These are phyloP conservation scores for Yponomeuta plumbellus DNA, from an alignment of 2,888 invertebrate species.

Conservation along the genomic window DNA sequence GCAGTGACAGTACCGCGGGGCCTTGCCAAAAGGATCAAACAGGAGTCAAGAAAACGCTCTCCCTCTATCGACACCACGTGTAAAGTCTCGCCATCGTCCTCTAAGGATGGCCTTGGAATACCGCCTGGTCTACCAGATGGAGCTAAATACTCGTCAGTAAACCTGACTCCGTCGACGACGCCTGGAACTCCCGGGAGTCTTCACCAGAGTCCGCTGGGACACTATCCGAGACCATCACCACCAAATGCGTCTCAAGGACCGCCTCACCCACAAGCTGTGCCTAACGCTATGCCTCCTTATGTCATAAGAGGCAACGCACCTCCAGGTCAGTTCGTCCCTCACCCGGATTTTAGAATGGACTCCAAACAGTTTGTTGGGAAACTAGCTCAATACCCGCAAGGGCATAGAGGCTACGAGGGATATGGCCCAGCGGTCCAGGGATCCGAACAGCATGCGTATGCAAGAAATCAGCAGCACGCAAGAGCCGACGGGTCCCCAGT, in stretches of 20 bases:
- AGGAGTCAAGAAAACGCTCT: slow-evolving; percentile 76
- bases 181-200: slow-evolving; percentile 79
- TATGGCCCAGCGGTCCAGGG: slow-evolving; percentile 52
- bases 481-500: slow-evolving; percentile 57
- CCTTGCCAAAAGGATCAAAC: slow-evolving; percentile 71
- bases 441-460: slow-evolving; percentile 64
- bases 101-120: slow-evolving; percentile 68
- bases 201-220: slow-evolving; percentile 79
- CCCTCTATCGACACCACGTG: slow-evolving; percentile 70
- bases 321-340: slow-evolving; percentile 65
- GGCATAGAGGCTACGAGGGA: slow-evolving; percentile 57
- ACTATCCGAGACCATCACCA: slow-evolving; percentile 83
- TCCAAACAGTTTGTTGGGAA: slow-evolving; percentile 69
- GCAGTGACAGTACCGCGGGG: slow-evolving; percentile 71
- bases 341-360: slow-evolving; percentile 73
- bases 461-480: slow-evolving; percentile 58
- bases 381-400: slow-evolving; percentile 62
- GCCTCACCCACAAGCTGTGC: slow-evolving; percentile 76
- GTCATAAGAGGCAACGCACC: slow-evolving; percentile 72
- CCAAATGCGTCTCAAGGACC: slow-evolving; percentile 80
- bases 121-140: slow-evolving; percentile 68
- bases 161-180: slow-evolving; percentile 79
- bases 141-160: slow-evolving; percentile 79
- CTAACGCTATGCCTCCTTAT: slow-evolving; percentile 77
- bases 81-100: slow-evolving; percentile 73